Percentiles rank a stretch among this genome's conserved stretches.
Evolutionary conservation across 1,140 invertebrate genomes (phyloP).

Genomic region (Drosophila ironensis): DNA sequence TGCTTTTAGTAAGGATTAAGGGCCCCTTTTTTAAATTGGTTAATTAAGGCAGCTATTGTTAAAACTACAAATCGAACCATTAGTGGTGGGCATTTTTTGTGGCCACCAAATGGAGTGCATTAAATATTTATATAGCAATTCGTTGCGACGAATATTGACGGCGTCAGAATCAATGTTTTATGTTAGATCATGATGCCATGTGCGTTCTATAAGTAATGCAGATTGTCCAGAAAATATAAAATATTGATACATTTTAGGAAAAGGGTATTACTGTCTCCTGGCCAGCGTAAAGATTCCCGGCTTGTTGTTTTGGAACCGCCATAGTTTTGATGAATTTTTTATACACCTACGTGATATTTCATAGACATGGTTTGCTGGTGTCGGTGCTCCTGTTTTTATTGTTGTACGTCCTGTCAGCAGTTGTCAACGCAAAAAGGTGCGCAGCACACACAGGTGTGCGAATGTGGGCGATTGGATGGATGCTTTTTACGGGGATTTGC

Average conservation of each 20-base stretch:
- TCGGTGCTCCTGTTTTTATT: constrained; percentile 10
- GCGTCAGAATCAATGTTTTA: no score
- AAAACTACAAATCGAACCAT: constrained; percentile 5
- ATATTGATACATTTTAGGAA: no score
- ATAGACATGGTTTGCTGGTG: constrained; percentile 31
- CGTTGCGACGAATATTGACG: background rate
- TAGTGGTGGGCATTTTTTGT: background rate
- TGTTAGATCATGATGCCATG: no score
- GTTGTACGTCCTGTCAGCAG: constrained; percentile 58
- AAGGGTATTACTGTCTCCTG: background rate
- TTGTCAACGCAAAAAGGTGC: constrained; percentile 68
- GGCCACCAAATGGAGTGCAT: no score
- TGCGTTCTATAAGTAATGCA: no score
- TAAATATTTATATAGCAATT: background rate
- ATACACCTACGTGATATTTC: constrained; percentile 28
- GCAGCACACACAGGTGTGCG: constrained; percentile 21
- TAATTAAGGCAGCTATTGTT: constrained; percentile 26
- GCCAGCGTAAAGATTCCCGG: background rate
- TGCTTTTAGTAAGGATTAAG: constrained; percentile 30
- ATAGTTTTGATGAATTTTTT: constrained; percentile 24
- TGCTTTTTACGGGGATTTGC: constrained; percentile 20
- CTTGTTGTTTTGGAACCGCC: constrained; percentile 1
- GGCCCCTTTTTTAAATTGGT: constrained; percentile 20
- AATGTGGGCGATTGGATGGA: constrained; percentile 7
- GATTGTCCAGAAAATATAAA: no score